A percentile compares a stretch with the other conserved stretches of the same genome.
Conservation (phyloP, 92 coral and sea anemone genomes). For the Porites rus region DNA sequence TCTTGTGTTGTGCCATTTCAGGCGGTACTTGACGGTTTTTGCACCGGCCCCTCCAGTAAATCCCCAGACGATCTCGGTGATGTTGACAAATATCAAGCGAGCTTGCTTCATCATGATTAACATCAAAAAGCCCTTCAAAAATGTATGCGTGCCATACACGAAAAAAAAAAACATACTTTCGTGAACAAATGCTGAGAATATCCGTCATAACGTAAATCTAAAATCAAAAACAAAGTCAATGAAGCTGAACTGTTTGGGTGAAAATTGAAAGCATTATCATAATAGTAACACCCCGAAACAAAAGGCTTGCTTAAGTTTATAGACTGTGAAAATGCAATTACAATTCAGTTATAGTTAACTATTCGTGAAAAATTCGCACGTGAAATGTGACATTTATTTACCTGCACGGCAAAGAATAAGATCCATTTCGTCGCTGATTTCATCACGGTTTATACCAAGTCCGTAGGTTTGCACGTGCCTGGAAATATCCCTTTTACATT, state of each 20-base stretch:
- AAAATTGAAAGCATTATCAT: too few species aligned
- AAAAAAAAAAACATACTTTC: too few species aligned
- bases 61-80: slow-evolving; percentile 31
- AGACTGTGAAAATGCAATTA: not conserved
- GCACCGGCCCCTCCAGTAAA: slow-evolving; percentile 18
- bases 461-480: slow-evolving; percentile 31
- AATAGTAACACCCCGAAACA: too few species aligned
- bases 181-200: too few species aligned
- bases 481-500: slow-evolving; percentile 28
- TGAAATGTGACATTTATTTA: too few species aligned
- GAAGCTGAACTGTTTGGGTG: too few species aligned
- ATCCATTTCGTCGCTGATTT: too few species aligned
- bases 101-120: not conserved
- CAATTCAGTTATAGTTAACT: not conserved
- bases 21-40: slow-evolving; percentile 34
- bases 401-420: too few species aligned
- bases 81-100: slow-evolving; percentile 15
- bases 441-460: slow-evolving; percentile 8
- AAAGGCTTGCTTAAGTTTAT: too few species aligned
- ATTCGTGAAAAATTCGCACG: not conserved
- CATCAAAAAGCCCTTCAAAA: not conserved
- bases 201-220: too few species aligned
- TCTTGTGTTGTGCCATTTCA: slow-evolving; percentile 34
- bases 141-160: too few species aligned
- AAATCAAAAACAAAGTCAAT: too few species aligned